Evolutionary conservation across 1,140 invertebrate species (phyloP).

Genomic region (Aphidius gifuensis): DNA sequence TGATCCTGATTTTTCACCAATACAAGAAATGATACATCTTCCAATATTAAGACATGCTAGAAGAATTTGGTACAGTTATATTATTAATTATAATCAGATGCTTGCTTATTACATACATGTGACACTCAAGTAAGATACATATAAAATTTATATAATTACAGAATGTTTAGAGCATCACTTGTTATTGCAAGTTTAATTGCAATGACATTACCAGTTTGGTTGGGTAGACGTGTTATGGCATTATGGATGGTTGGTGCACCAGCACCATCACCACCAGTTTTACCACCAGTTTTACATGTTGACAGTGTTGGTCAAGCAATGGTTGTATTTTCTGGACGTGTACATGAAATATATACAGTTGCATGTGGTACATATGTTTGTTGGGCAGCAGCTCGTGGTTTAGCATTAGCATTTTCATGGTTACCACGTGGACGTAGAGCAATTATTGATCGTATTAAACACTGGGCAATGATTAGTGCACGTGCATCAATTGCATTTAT

Average conservation of each 20-base stretch:
- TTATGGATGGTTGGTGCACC: constrained; percentile 71
- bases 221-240: constrained; percentile 84
- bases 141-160: constrained; percentile 55
- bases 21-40: constrained; percentile 98
- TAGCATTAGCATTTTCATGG: constrained; percentile 79
- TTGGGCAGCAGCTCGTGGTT: constrained; percentile 78
- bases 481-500: constrained; percentile 72
- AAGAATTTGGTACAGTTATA: constrained; percentile 91
- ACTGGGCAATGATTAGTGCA: constrained; percentile 68
- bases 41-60: constrained; percentile 88
- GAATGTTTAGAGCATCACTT: constrained; percentile 57
- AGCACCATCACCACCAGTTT: constrained; percentile 47
- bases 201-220: constrained; percentile 85
- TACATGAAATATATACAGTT: constrained; percentile 95
- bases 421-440: constrained; percentile 81
- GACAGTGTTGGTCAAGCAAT: constrained; percentile 38
- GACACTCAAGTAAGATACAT: constrained; percentile 60
- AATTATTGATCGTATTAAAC: constrained; percentile 69
- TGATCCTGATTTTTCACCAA: constrained; percentile 98
- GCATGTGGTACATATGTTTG: constrained; percentile 92
- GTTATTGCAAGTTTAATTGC: constrained; percentile 78
- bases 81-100: too few relatives aligned
- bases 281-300: constrained; percentile 37
- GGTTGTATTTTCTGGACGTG: constrained; percentile 58
- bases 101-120: too few relatives aligned